Evolutionary conservation across 2,797 vertebrate species (phyloP).

Genomic region (Oreochromis grahami): DNA sequence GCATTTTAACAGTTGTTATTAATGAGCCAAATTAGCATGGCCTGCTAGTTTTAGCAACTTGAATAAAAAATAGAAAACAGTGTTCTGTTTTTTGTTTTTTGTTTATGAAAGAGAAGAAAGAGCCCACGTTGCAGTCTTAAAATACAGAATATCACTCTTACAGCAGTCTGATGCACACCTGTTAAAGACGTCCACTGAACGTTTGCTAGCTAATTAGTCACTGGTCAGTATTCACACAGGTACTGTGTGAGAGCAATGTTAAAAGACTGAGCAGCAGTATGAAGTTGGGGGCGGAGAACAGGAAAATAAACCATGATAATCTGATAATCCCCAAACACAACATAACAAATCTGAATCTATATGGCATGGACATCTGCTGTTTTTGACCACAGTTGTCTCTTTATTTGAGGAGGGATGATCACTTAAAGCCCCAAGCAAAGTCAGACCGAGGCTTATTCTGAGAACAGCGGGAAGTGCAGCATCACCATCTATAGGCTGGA

Average conservation of each 20-base stretch:
- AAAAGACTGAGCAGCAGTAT: background rate
- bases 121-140: background rate
- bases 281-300: background rate
- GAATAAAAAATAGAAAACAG: background rate
- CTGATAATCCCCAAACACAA: constrained; percentile 30
- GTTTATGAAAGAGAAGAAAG: background rate
- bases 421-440: background rate
- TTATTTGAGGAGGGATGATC: constrained; percentile 12
- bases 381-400: constrained; percentile 31
- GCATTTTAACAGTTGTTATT: background rate
- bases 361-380: constrained; percentile 19
- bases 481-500: constrained; percentile 64
- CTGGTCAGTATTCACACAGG: background rate
- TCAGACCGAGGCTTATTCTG: background rate
- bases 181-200: background rate
- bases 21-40: background rate
- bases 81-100: background rate
- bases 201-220: background rate
- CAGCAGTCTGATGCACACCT: background rate
- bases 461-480: constrained; percentile 47
- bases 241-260: background rate
- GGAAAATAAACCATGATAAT: constrained; percentile 5
- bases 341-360: constrained; percentile 29
- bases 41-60: background rate
- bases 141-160: background rate